Evolutionary conservation across 2,888 invertebrate genomes (phyloP).

Genomic region (Drosophila maculinotata): DNA sequence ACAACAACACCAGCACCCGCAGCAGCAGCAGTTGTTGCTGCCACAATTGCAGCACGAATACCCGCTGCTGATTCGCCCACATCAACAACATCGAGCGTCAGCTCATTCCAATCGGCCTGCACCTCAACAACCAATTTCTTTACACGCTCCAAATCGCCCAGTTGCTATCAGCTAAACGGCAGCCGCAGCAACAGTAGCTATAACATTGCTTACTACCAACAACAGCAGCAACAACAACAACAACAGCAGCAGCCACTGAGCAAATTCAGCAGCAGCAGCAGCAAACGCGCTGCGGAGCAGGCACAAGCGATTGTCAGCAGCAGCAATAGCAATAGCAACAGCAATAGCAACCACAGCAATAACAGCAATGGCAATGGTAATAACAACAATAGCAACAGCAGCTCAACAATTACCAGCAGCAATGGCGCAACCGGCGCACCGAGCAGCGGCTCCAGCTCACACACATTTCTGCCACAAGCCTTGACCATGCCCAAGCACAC

Average conservation of each 20-base stretch:
- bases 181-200: conserved; percentile 28
- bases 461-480: conserved; percentile 57
- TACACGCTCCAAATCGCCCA: conserved; percentile 46
- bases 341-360: conserved; percentile 8
- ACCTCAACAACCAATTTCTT: conserved; percentile 66
- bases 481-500: conserved; percentile 82
- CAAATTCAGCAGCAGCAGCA: conserved; percentile 30
- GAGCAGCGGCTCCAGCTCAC: conserved; percentile 48
- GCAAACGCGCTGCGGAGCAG: conserved; percentile 15
- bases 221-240: conserved; percentile 34
- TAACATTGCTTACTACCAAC: conserved; percentile 50
- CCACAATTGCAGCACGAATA: conserved; percentile 24
- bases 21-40: conserved; percentile 8
- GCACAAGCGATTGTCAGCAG: conserved; percentile 15
- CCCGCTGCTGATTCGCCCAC: conserved; percentile 54
- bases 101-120: conserved; percentile 76
- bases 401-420: conserved; percentile 50
- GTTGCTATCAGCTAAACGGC: conserved; percentile 51
- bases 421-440: conserved; percentile 42
- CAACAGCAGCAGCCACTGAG: conserved; percentile 23
- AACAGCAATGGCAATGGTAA: conserved; percentile 12
- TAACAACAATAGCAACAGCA: conserved; percentile 25
- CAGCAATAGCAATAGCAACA: conserved; percentile 3
- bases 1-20: conserved; percentile 1
- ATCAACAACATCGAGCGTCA: conserved; percentile 47